Percentiles rank a stretch among this genome's conserved stretches.
Conservation (phyloP, 2,113 vertebrate genomes). For the Odontophorus gujanensis region DNA sequence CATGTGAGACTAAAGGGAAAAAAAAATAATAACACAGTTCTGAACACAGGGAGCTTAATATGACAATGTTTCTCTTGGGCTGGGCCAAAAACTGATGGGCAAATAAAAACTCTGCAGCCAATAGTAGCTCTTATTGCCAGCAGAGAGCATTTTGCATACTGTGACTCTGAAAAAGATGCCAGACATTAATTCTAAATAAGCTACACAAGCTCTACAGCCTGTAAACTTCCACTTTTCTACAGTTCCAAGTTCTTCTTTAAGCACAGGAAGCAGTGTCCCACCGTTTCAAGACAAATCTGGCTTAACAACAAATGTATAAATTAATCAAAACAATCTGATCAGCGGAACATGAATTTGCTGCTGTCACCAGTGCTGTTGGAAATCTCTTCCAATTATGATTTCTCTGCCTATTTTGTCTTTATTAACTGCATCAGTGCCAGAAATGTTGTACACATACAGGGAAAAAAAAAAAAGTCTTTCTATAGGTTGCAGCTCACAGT, state of each 20-base stretch:
- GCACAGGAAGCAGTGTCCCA: neutral
- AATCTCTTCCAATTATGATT: neutral
- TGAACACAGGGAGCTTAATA: constrained; percentile 5
- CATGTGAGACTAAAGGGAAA: neutral
- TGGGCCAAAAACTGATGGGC: neutral
- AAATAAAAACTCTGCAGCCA: neutral
- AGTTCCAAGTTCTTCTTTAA: neutral
- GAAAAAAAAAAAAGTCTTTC: neutral
- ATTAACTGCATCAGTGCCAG: neutral
- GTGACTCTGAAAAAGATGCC: neutral
- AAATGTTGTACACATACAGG: neutral
- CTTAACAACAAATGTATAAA: neutral
- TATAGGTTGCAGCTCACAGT: neutral
- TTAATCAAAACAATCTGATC: neutral
- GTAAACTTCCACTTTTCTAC: neutral
- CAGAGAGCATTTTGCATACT: neutral
- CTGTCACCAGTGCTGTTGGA: neutral
- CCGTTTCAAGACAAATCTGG: neutral
- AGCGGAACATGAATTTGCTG: neutral
- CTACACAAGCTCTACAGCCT: neutral
- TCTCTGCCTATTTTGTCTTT: neutral
- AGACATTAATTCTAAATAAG: neutral
- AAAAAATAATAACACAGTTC: neutral
- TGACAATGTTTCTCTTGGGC: neutral
- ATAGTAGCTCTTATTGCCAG: neutral